phyloP scores from a whole-genome alignment of 2,113 vertebrate genomes.

The Dasyornis broadbenti region DNA sequence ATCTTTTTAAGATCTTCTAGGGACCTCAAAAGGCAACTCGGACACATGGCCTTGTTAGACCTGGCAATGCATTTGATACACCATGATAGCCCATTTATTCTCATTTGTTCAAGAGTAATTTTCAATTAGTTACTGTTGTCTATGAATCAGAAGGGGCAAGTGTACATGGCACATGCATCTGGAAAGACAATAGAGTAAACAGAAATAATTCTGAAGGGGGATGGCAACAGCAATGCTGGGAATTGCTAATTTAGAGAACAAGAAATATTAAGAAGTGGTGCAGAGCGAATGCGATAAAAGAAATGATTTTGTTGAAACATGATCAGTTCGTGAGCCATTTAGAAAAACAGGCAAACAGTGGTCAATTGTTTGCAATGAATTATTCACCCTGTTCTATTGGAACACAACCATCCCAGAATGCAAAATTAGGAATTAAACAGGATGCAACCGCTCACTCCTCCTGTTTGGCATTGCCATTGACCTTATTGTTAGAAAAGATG shows the following conservation, averaged over 20 bases:
- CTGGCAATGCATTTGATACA: neutral
- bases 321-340: neutral
- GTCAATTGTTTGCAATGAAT: constrained; percentile 30
- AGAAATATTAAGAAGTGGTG: neutral
- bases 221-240: neutral
- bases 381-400: constrained; percentile 29
- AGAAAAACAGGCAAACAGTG: constrained; percentile 32
- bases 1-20: neutral
- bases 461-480: constrained; percentile 18
- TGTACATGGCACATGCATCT: neutral
- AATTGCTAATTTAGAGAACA: neutral
- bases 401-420: constrained; percentile 37
- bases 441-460: constrained; percentile 8
- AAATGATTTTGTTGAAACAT: neutral
- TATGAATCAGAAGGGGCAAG: neutral
- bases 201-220: neutral
- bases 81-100: neutral
- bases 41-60: neutral
- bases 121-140: neutral
- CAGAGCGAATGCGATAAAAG: fast-evolving
- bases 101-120: neutral
- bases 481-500: neutral
- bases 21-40: fast-evolving
- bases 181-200: neutral
- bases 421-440: constrained; percentile 41